Conservation (phyloP, 2,888 invertebrate species). For the Liodrosophila aerea region DNA sequence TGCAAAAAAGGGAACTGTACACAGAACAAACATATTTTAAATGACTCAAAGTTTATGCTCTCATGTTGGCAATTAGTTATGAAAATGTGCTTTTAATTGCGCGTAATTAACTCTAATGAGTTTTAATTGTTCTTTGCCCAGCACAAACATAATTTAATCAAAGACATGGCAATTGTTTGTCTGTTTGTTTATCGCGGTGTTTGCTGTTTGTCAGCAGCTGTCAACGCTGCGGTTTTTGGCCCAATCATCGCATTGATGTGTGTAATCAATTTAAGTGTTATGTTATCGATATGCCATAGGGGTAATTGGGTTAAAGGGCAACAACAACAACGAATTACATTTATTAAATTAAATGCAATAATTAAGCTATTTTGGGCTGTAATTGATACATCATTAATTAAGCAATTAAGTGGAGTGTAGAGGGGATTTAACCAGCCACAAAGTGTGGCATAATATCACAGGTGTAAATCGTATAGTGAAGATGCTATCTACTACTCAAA, state of each 20-base stretch:
- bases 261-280: conserved; percentile 38
- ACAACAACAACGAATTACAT: conserved; percentile 6
- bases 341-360: conserved; percentile 38
- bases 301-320: conserved; percentile 22
- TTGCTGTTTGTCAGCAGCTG: conserved; percentile 52
- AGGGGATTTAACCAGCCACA: no score
- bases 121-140: conserved; percentile 55
- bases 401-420: conserved; percentile 10
- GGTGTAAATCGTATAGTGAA: neutral
- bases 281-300: conserved; percentile 17
- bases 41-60: conserved; percentile 15
- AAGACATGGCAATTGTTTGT: conserved; percentile 30
- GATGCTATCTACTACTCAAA: no score
- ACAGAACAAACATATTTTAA: conserved; percentile 44
- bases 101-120: conserved; percentile 68
- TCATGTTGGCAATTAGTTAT: conserved; percentile 60
- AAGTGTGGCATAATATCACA: no score
- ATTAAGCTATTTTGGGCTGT: conserved; percentile 24
- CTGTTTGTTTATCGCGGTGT: conserved; percentile 15
- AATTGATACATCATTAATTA: conserved; percentile 33
- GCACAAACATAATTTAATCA: conserved; percentile 57
- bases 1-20: conserved; percentile 39
- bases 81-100: conserved; percentile 70
- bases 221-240: conserved; percentile 48
- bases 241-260: conserved; percentile 24